Evolutionary conservation across 2,113 vertebrate species (phyloP), one percentile per base, ranked within the genome.

Genomic region (Sinocyclocheilus rhinocerous): DNA sequence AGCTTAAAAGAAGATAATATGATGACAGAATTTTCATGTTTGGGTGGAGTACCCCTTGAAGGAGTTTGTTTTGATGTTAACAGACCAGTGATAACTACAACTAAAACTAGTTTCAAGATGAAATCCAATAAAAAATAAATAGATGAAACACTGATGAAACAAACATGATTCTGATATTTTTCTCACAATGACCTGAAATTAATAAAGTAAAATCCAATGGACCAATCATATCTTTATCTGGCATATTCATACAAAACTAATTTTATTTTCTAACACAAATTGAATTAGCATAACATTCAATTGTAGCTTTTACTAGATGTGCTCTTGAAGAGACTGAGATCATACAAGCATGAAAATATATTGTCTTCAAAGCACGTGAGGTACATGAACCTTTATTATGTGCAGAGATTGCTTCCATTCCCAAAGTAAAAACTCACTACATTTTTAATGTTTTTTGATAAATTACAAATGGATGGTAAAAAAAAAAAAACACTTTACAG

Each of bases 241-340:
- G 11, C 61, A 80, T 4, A 81, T 73, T 20, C 2, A 8, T 73
- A 33, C 69, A 13, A 84, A 67, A 84, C 84, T 50, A n/a, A 24
- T 26, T 6, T 2, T 36, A 20, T 57, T 67, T 50, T 42, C 16
- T 18, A 55, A 16, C 13, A 63, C 24, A 81, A 22, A 80, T n/a
- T 57, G 22, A 63, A n/a, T 67, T 65, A 63, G 22, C 57, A 82
- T 26, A 79, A 42, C 42, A 42, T 42, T 42, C 8, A 7, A 55
- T 22, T 24, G 1, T 42, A 81, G 45, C 3, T 4, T 67, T 48
- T 15, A 15, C 22, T 24, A 65, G 36, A 52, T 84, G 29, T 76
- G 61, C 42, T 86, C 59, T 69, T 48, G 4, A 87, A 72, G 36
- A 84, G 18, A 75, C 80, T 20, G 18, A 45, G 10, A 3, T 59